Percentiles rank a stretch among this genome's conserved stretches.
These are phyloP conservation scores for Sphenopsis melanotis DNA, from an alignment of 2,797 vertebrate genomes.

Conservation along the genomic window DNA sequence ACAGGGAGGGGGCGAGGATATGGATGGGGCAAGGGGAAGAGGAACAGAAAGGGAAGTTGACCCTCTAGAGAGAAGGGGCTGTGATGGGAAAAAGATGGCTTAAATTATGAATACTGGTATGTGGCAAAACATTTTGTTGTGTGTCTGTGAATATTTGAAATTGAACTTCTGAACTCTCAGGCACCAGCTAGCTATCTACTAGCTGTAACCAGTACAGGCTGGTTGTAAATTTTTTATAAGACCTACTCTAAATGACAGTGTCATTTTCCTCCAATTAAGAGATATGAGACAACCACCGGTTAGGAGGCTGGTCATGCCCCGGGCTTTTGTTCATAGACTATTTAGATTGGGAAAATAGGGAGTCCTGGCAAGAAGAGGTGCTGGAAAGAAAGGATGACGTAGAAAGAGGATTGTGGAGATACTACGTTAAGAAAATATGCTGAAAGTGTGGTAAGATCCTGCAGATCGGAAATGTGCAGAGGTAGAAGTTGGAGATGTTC, in stretches of 20 bases:
- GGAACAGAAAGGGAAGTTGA: not conserved
- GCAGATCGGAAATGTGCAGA: not conserved
- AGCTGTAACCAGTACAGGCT: not conserved
- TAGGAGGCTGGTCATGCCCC: not conserved
- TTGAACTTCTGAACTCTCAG: not conserved
- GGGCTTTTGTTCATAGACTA: not conserved
- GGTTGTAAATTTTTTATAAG: not conserved
- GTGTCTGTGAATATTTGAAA: not conserved
- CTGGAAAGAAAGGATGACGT: not conserved
- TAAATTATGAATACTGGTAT: not conserved
- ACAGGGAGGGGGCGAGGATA: rapidly evolving
- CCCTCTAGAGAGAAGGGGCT: not conserved
- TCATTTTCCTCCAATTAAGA: not conserved
- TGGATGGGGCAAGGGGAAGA: not conserved
- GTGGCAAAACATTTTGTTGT: not conserved
- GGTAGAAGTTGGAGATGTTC: not conserved
- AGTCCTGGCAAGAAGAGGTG: not conserved
- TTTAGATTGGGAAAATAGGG: not conserved
- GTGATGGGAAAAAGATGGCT: not conserved
- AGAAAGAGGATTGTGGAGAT: not conserved
- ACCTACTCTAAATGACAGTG: not conserved
- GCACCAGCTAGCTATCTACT: not conserved
- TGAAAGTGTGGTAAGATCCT: not conserved
- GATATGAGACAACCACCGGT: not conserved
- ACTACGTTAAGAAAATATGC: not conserved